These are phyloP conservation scores for Lanius ludovicianus DNA, from an alignment of 2,113 vertebrate genomes.

Conservation along the genomic window DNA sequence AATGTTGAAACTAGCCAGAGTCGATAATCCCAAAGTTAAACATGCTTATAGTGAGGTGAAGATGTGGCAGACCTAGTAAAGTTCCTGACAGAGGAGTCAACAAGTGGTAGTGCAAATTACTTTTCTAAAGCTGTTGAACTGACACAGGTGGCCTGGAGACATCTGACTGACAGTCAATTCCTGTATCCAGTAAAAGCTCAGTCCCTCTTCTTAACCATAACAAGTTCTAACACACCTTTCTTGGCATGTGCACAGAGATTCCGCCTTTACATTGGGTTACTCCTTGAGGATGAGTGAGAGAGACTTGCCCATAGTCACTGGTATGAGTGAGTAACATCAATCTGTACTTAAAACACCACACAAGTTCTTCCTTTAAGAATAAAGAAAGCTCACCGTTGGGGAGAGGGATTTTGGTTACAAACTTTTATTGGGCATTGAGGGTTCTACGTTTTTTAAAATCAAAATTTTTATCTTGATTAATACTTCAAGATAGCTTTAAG, in stretches of 20 bases:
- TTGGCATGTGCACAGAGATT: not conserved
- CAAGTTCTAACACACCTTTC: not conserved
- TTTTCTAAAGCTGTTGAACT: not conserved
- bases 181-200: not conserved
- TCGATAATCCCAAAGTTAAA: not conserved
- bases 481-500: not conserved
- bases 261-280: not conserved
- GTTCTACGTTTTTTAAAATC: not conserved
- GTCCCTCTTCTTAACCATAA: not conserved
- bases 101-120: not conserved
- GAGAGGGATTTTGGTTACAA: not conserved
- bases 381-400: not conserved
- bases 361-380: not conserved
- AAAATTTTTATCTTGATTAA: not conserved
- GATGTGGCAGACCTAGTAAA: not conserved
- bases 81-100: not conserved
- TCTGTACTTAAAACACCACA: not conserved
- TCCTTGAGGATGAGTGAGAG: not conserved
- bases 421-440: not conserved
- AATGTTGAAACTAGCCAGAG: not conserved
- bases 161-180: not conserved
- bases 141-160: not conserved
- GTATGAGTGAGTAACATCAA: not conserved
- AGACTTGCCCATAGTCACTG: not conserved
- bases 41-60: not conserved